Evolutionary conservation across 2,888 invertebrate genomes (phyloP), one percentile per base, ranked within the genome.

Genomic region (Drosophila mettleri): DNA sequence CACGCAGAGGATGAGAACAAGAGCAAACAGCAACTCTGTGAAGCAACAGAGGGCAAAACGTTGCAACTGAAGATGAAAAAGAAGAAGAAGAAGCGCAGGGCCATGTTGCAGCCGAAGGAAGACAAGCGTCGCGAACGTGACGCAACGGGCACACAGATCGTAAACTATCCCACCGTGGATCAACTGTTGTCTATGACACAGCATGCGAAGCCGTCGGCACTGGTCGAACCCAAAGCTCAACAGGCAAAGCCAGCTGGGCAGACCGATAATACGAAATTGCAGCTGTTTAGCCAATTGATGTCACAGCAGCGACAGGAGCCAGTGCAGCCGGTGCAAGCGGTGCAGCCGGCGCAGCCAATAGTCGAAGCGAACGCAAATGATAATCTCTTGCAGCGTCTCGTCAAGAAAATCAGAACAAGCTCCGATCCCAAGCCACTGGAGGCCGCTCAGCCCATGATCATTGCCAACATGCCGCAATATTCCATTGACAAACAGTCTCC

Each of bases 311-410:
- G 22, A 0, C 43, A 27, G n/a, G n/a, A 43, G 24, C 24, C 22
- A 12, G 10, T 33, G 33, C 9, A 34, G 3, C 34, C 14, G 34
- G n/a, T 14, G 33, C 9, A 10, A 29, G 18, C 48, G 10, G 43
- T 18, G n/a, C 33, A 49, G n/a, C 29, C 39, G 9, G 31, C 18
- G 16, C 14, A 33, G 7, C 24, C 34, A 0, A 22, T 39, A 14
- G 0, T 43, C 0, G 33, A 58, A 0, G 1, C 27, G 1, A 18
- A 18, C n/a, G 27, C 8, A 7, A 48, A 22, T 31, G 46, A 48
- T 4, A 33, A 58, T 2, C 18, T 69, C 6, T 33, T 80, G 24
- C 53, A 74, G 16, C 52, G 51, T 16, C 22, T 86, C 46, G 64
- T 77, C 9, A 58, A 54, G 1, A 63, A 41, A 53, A 61, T 80